Conservation (phyloP, 1,140 invertebrate species). For the Holotrichia oblita region DNA sequence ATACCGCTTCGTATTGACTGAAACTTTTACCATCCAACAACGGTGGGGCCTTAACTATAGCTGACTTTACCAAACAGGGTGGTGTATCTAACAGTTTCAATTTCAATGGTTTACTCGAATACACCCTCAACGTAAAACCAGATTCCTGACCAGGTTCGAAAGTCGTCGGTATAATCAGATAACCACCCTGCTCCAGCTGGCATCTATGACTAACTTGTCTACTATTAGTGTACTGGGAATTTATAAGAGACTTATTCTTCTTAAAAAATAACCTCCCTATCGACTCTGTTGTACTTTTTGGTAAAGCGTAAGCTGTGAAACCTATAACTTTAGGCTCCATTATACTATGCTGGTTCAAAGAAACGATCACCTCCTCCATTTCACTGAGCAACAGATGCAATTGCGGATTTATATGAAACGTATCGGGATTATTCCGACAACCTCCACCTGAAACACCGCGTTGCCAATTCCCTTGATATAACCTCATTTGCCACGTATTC, state of each 20-base stretch:
- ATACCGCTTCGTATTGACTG: slow-evolving; percentile 88
- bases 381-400: slow-evolving; percentile 83
- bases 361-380: slow-evolving; percentile 86
- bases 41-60: slow-evolving; percentile 76
- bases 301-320: slow-evolving; percentile 86
- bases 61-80: slow-evolving; percentile 77
- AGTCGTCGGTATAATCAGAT: slow-evolving; percentile 88
- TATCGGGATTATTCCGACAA: slow-evolving; percentile 90
- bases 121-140: slow-evolving; percentile 84
- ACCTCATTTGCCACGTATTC: slow-evolving; percentile 84
- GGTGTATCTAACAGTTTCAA: slow-evolving; percentile 82
- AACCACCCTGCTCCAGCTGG: slow-evolving; percentile 83
- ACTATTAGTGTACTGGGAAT: slow-evolving; percentile 92
- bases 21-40: slow-evolving; percentile 76
- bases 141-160: slow-evolving; percentile 92
- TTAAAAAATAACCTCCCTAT: slow-evolving; percentile 84
- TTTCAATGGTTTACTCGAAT: slow-evolving; percentile 82
- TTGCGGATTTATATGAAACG: slow-evolving; percentile 94
- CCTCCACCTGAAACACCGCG: slow-evolving; percentile 89
- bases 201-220: slow-evolving; percentile 79
- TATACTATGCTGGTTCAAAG: slow-evolving; percentile 89
- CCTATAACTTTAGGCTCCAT: slow-evolving; percentile 94
- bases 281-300: slow-evolving; percentile 74
- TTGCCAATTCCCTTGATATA: slow-evolving; percentile 89
- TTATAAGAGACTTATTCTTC: slow-evolving; percentile 86